These are phyloP conservation scores for Craterocephalus amniculus DNA, from an alignment of 2,797 vertebrate species.

Conservation along the genomic window DNA sequence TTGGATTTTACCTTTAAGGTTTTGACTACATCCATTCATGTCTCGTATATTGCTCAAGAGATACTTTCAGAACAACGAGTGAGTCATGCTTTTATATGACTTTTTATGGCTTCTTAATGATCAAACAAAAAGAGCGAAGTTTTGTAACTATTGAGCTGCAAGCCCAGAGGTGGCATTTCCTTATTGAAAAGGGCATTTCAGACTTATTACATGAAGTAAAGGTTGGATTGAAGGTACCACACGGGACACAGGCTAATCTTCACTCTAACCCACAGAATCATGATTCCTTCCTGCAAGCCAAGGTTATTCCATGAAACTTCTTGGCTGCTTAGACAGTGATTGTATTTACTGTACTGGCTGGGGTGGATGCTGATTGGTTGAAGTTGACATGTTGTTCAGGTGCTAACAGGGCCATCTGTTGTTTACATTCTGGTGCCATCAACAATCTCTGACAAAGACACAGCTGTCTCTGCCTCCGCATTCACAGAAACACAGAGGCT, in stretches of 20 bases:
- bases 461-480: constrained; percentile 43
- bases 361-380: constrained; percentile 20
- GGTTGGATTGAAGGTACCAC: constrained; percentile 3
- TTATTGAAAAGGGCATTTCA: constrained; percentile 11
- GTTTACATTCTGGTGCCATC: constrained; percentile 66
- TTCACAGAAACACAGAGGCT: constrained; percentile 28
- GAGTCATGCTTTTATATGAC: no score
- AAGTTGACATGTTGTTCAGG: constrained; percentile 52
- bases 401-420: constrained; percentile 68
- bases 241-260: constrained; percentile 12
- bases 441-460: constrained; percentile 66
- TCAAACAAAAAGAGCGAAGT: no score
- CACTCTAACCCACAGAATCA: constrained; percentile 15
- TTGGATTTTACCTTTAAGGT: no score
- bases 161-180: neutral
- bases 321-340: constrained; percentile 10
- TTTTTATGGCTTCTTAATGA: no score
- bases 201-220: constrained; percentile 16
- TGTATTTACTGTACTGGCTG: constrained; percentile 13
- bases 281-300: neutral
- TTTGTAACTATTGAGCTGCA: neutral
- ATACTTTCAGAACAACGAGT: no score
- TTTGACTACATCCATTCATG: no score
- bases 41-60: no score
- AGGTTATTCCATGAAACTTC: constrained; percentile 15